Evolutionary conservation across 2,888 invertebrate genomes (phyloP).

Genomic region (Tholera decimalis): DNA sequence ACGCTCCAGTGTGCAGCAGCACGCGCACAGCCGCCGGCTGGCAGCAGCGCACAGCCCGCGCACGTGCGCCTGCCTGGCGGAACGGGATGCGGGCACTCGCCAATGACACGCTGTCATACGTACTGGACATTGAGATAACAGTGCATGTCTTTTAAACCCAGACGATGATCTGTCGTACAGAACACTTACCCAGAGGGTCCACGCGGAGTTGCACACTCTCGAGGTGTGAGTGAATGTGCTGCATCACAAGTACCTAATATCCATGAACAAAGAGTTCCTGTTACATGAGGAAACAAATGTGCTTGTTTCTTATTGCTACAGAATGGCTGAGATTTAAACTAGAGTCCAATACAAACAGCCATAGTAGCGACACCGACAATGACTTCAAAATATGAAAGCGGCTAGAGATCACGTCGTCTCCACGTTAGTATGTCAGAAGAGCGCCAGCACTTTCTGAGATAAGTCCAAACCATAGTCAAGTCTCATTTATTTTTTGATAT

Average conservation of each 20-base stretch:
- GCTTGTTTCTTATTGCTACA: not conserved
- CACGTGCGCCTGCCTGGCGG: conserved; percentile 9
- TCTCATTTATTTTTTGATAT: no score
- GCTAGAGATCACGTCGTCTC: not conserved
- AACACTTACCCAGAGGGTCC: not conserved
- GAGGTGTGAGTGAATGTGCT: not conserved
- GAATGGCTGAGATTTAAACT: not conserved
- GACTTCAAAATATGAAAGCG: not conserved
- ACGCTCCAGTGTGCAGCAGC: no score
- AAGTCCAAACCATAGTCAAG: no score
- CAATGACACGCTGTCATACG: no score
- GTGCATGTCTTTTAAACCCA: not conserved
- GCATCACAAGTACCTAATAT: not conserved
- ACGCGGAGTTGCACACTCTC: no score
- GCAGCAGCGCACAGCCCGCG: conserved; percentile 29
- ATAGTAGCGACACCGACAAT: not conserved
- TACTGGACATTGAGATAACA: not conserved
- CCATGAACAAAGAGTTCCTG: not conserved
- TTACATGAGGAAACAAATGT: not conserved
- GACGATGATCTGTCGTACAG: not conserved
- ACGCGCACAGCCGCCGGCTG: conserved; percentile 7
- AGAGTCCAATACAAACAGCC: not conserved
- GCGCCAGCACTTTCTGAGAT: no score
- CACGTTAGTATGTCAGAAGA: not conserved
- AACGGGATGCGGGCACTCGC: conserved; percentile 53